phyloP scores from a whole-genome alignment of 2,888 invertebrate species.

The Chloromyia formosa region DNA sequence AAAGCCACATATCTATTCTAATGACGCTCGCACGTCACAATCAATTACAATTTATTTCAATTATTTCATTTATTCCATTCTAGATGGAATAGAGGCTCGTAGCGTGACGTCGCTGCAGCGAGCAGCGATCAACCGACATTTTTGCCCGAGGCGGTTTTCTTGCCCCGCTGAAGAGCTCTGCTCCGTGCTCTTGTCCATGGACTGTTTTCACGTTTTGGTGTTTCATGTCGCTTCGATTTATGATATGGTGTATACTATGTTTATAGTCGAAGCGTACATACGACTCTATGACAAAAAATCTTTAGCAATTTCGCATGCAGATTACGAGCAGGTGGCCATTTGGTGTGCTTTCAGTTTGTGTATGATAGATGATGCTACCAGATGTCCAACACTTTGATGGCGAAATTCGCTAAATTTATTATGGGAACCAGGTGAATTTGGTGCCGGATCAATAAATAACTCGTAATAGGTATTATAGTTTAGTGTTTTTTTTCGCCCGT shows the following conservation, averaged over 20 bases:
- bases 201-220: no score
- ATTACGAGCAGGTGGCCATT: neutral
- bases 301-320: slow-evolving; percentile 9
- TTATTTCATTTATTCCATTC: slow-evolving; percentile 48
- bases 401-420: slow-evolving; percentile 2
- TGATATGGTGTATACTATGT: no score
- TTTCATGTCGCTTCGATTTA: no score
- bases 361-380: neutral
- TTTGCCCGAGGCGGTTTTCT: neutral
- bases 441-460: no score
- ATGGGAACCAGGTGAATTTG: no score
- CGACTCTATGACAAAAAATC: neutral
- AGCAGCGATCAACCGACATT: neutral
- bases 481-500: no score
- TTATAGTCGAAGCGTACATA: neutral
- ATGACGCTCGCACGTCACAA: slow-evolving; percentile 49
- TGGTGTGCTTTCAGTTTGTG: neutral
- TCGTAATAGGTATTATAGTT: no score
- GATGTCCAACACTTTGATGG: slow-evolving; percentile 24
- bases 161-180: no score
- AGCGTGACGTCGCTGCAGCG: neutral
- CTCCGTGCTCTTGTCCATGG: no score
- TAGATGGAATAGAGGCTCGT: neutral
- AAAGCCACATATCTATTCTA: slow-evolving; percentile 37
- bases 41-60: slow-evolving; percentile 49